A percentile compares a stretch with the other conserved stretches of the same genome.
These are phyloP conservation scores for Drosophila pruinosa DNA, from an alignment of 1,140 invertebrate genomes.

Conservation along the genomic window DNA sequence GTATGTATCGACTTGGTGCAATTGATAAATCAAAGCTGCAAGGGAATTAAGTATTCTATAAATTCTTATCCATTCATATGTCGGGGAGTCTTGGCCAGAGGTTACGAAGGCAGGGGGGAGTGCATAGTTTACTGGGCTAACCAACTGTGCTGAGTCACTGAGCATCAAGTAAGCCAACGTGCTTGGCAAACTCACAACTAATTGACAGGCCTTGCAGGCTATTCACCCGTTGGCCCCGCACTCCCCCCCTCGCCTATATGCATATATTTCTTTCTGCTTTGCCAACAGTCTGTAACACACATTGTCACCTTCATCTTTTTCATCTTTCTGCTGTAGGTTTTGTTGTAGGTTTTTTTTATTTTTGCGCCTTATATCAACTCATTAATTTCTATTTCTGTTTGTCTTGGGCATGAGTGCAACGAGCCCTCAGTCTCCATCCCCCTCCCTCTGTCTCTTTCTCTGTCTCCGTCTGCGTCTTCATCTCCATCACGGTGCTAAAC, in stretches of 20 bases:
- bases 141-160: constrained; percentile 22
- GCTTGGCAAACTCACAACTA: constrained; percentile 7
- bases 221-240: not conserved
- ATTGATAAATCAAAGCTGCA: too few species aligned
- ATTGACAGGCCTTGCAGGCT: constrained; percentile 33
- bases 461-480: not conserved
- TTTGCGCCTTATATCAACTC: constrained; percentile 71
- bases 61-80: too few species aligned
- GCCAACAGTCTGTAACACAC: constrained; percentile 1
- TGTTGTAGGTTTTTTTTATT: constrained; percentile 3
- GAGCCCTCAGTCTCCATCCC: constrained; percentile 22
- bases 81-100: too few species aligned
- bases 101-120: not conserved
- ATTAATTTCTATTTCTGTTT: constrained; percentile 81
- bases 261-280: not conserved
- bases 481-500: not conserved
- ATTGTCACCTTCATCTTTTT: constrained; percentile 33
- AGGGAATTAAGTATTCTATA: too few species aligned
- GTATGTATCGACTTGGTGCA: too few species aligned
- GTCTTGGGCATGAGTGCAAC: constrained; percentile 63
- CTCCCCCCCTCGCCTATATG: not conserved
- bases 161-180: constrained; percentile 6
- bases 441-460: not conserved
- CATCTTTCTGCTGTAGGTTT: not conserved
- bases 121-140: constrained; percentile 19